Conservation (phyloP, 1,140 invertebrate species). For the Agrilus planipennis region DNA sequence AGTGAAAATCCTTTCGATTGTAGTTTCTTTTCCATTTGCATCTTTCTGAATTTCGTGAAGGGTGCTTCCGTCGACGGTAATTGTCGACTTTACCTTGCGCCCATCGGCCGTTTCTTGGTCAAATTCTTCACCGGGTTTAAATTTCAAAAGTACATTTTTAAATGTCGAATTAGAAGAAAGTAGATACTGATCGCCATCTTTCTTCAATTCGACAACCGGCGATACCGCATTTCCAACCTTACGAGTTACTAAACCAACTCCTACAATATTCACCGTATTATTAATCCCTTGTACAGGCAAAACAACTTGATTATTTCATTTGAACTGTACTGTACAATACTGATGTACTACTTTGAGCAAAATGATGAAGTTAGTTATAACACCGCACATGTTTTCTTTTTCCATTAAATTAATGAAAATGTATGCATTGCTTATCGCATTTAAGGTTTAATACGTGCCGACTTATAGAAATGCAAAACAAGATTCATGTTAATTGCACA, state of each 20-base stretch:
- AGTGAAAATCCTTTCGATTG: slow-evolving; percentile 53
- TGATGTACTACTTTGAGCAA: too few species aligned
- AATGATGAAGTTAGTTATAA: neutral
- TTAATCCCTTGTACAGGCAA: neutral
- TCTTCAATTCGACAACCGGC: slow-evolving; percentile 59
- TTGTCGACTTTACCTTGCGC: slow-evolving; percentile 61
- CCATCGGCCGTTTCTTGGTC: slow-evolving; percentile 79
- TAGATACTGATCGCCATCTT: slow-evolving; percentile 53
- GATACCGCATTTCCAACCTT: slow-evolving; percentile 64
- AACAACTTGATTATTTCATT: neutral
- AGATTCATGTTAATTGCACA: too few species aligned
- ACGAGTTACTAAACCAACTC: slow-evolving; percentile 59
- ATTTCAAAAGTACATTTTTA: slow-evolving; percentile 66
- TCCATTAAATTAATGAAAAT: neutral
- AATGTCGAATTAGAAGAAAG: slow-evolving; percentile 73
- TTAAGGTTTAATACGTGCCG: too few species aligned
- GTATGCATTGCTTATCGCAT: too few species aligned
- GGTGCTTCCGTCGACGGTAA: slow-evolving; percentile 55
- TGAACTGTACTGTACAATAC: too few species aligned
- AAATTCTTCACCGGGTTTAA: slow-evolving; percentile 72
- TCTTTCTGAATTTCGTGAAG: slow-evolving; percentile 58
- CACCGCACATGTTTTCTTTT: neutral
- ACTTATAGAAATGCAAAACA: too few species aligned
- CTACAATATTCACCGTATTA: slow-evolving; percentile 36
- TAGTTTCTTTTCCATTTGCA: slow-evolving; percentile 48